phyloP scores from a whole-genome alignment of 92 coral and sea anemone genomes.

The Parazoanthus darwini region DNA sequence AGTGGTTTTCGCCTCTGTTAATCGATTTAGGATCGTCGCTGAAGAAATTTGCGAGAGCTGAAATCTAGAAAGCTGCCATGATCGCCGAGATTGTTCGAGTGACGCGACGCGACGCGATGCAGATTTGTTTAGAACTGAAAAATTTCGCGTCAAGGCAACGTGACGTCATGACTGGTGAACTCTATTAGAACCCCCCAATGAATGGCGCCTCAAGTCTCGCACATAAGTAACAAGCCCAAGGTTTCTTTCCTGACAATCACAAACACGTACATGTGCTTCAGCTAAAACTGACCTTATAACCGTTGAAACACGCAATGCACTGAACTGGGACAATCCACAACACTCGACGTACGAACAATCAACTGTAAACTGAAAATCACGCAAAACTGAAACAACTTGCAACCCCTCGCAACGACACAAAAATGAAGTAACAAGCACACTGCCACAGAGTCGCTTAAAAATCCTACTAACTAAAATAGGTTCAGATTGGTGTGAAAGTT shows the following conservation, averaged over 20 bases:
- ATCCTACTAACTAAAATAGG: not conserved
- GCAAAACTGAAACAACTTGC: slow-evolving; percentile 28
- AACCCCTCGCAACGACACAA: not conserved
- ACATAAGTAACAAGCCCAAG: slow-evolving; percentile 13
- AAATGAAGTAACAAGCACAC: slow-evolving; percentile 9
- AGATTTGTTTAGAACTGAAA: too few relatives aligned
- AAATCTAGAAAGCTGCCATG: too few relatives aligned
- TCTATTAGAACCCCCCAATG: too few relatives aligned
- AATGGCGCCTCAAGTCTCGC: slow-evolving; percentile 25
- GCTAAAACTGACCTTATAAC: slow-evolving; percentile 1
- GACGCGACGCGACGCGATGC: too few relatives aligned
- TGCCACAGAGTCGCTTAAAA: slow-evolving; percentile 4
- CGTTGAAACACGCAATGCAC: not conserved
- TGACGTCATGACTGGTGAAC: too few relatives aligned
- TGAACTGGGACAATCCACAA: slow-evolving; percentile 5
- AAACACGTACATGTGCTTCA: slow-evolving; percentile 8
- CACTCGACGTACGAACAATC: not conserved
- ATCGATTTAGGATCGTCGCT: too few relatives aligned
- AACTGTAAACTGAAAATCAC: slow-evolving; percentile 12
- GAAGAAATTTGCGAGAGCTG: too few relatives aligned
- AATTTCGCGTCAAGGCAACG: too few relatives aligned
- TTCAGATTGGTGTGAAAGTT: not conserved
- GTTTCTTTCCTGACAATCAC: slow-evolving; percentile 45
- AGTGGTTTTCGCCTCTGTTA: too few relatives aligned
- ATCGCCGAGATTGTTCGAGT: too few relatives aligned